These are phyloP conservation scores for Brachyhypopomus gauderio DNA, from an alignment of 2,113 vertebrate genomes.

Conservation along the genomic window DNA sequence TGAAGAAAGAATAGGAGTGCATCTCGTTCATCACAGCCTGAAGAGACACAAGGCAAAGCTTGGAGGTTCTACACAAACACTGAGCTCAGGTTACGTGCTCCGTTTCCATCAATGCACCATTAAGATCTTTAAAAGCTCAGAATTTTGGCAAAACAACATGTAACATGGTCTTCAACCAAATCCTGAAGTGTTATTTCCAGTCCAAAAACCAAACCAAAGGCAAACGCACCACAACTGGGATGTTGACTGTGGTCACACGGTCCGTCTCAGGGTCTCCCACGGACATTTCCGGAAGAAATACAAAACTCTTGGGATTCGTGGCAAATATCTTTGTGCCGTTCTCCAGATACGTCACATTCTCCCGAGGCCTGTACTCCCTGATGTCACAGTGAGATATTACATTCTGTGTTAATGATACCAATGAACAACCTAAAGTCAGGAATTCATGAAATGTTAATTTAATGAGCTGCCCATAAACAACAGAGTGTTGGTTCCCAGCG, in stretches of 20 bases:
- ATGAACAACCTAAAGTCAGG: background rate
- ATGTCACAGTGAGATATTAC: constrained; percentile 20
- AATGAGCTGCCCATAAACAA: background rate
- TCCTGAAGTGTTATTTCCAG: background rate
- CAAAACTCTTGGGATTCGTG: constrained; percentile 86
- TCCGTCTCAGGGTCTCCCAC: constrained; percentile 84
- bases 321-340: constrained; percentile 91
- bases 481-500: background rate
- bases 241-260: constrained; percentile 86
- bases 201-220: background rate
- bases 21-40: constrained; percentile 85
- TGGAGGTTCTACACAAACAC: background rate
- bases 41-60: constrained; percentile 4
- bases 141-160: background rate
- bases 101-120: background rate
- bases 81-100: too few species aligned
- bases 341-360: constrained; percentile 86
- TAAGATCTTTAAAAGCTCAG: background rate
- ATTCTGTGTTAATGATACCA: background rate
- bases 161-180: background rate
- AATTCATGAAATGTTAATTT: background rate
- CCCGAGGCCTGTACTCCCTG: constrained; percentile 88
- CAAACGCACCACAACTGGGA: constrained; percentile 88
- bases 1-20: constrained; percentile 68
- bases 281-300: constrained; percentile 87